Evolutionary conservation across 64 coral and sea anemone species (phyloP).

Genomic region (Exaiptasia diaphana): DNA sequence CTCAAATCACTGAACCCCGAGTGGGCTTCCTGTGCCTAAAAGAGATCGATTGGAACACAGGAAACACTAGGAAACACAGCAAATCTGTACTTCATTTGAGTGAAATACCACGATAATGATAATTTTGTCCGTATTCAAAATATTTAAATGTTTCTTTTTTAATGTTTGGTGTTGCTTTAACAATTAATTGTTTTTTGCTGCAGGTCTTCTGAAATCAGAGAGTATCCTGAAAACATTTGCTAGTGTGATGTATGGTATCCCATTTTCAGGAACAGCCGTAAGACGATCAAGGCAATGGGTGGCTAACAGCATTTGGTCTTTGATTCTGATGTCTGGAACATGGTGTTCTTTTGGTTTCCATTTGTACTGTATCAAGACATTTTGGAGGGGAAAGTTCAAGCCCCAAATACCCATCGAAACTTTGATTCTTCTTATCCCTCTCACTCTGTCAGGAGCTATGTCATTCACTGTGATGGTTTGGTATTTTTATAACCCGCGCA

Average conservation of each 20-base stretch:
- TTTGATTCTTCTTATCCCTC: constrained; percentile 38
- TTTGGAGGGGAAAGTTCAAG: constrained; percentile 33
- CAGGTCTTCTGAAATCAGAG: constrained; percentile 4
- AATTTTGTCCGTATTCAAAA: no score
- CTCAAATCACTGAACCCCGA: no score
- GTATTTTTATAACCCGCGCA: constrained; percentile 61
- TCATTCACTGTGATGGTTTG: constrained; percentile 56
- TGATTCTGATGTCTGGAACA: background rate
- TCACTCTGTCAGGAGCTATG: constrained; percentile 33
- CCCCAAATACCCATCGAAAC: constrained; percentile 66
- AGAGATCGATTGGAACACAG: no score
- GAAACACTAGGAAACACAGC: no score
- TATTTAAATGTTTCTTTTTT: no score
- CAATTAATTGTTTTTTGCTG: background rate
- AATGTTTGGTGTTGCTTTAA: no score
- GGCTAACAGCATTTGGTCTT: constrained; percentile 1
- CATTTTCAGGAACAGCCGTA: background rate
- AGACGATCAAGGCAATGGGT: constrained; percentile 16
- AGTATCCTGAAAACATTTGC: constrained; percentile 37
- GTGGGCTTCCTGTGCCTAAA: no score
- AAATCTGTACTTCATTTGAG: no score
- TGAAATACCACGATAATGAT: no score
- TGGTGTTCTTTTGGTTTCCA: constrained; percentile 67
- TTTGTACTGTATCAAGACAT: constrained; percentile 55
- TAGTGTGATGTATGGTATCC: constrained; percentile 55